phyloP scores from a whole-genome alignment of 2,113 vertebrate genomes.

The Chiloscyllium plagiosum region DNA sequence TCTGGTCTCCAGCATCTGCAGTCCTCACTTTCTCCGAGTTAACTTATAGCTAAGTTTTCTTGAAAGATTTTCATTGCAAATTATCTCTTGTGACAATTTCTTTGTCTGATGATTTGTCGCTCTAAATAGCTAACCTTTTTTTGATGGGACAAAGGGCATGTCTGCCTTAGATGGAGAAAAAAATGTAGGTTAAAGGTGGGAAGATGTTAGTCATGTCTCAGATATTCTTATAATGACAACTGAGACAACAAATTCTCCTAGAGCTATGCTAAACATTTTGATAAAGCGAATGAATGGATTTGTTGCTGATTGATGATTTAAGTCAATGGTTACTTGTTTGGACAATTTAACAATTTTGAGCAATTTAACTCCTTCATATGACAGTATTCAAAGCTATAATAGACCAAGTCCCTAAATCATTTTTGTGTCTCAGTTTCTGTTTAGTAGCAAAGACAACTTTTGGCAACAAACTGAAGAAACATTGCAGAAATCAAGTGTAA shows the following conservation, averaged over 20 bases:
- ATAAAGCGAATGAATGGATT: neutral
- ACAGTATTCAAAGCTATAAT: neutral
- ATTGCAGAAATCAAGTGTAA: slow-evolving; percentile 52
- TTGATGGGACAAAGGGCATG: neutral
- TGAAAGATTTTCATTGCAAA: neutral
- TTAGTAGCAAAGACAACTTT: slow-evolving; percentile 51
- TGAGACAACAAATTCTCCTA: neutral
- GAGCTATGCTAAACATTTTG: neutral
- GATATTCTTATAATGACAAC: neutral
- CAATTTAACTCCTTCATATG: neutral
- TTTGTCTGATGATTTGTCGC: neutral
- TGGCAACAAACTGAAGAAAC: slow-evolving; percentile 67
- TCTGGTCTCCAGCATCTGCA: too few species aligned
- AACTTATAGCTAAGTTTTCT: neutral
- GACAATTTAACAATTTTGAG: neutral
- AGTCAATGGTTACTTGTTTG: neutral
- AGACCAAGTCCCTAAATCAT: neutral
- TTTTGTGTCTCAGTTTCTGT: neutral
- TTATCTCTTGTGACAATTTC: neutral
- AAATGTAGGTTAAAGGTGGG: neutral
- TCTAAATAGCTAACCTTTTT: neutral
- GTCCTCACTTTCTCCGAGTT: too few species aligned
- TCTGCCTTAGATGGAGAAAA: neutral
- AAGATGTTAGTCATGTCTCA: neutral
- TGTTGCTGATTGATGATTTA: neutral